These are phyloP conservation scores for Drosophila watanabei DNA, from an alignment of 1,140 invertebrate species.

Conservation along the genomic window DNA sequence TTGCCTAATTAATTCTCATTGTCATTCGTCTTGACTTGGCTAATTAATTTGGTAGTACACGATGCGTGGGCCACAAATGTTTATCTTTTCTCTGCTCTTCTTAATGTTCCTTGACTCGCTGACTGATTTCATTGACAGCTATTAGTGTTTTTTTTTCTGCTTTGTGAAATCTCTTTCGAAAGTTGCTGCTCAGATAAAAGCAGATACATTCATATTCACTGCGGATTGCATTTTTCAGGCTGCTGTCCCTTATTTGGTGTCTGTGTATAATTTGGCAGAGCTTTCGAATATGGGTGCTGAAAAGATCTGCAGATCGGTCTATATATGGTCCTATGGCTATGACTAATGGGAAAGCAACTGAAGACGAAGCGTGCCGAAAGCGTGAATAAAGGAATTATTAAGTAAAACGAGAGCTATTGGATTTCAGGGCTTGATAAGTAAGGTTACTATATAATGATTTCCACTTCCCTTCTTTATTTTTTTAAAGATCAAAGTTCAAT, in stretches of 20 bases:
- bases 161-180: conserved; percentile 43
- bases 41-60: conserved; percentile 64
- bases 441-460: too few relatives aligned
- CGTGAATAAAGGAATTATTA: conserved; percentile 20
- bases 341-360: conserved; percentile 29
- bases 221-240: conserved; percentile 13
- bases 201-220: conserved; percentile 13
- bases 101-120: conserved; percentile 10
- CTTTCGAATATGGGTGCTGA: conserved; percentile 33
- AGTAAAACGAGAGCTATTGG: conserved; percentile 9
- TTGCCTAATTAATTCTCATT: conserved; percentile 65
- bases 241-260: conserved; percentile 21
- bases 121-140: conserved; percentile 45
- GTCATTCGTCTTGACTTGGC: conserved; percentile 54
- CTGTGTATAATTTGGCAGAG: conserved; percentile 16
- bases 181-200: conserved; percentile 22
- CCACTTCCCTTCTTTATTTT: background rate
- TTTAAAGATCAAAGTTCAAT: background rate
- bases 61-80: conserved; percentile 39
- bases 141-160: conserved; percentile 25
- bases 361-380: conserved; percentile 41
- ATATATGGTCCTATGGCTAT: conserved; percentile 32
- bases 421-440: background rate
- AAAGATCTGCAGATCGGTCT: conserved; percentile 24
- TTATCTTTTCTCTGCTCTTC: conserved; percentile 4